phyloP scores from a whole-genome alignment of 2,113 vertebrate species.

The Castor canadensis region DNA sequence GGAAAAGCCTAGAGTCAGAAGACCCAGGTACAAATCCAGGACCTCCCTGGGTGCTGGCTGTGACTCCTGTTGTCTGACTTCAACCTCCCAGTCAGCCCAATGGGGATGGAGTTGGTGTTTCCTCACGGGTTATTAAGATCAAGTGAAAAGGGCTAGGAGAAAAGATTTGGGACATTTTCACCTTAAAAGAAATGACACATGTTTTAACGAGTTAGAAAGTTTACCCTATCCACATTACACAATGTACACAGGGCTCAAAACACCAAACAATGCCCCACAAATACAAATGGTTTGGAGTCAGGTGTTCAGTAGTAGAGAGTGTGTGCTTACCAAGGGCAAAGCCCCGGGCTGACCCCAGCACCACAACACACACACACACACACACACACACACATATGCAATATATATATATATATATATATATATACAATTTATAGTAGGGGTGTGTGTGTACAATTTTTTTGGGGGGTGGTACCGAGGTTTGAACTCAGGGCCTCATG shows the following conservation, averaged over 20 bases:
- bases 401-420: too few species aligned
- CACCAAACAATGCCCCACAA: background rate
- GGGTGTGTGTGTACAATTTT: too few species aligned
- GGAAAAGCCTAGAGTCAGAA: background rate
- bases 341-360: background rate
- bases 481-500: too few species aligned
- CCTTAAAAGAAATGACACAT: background rate
- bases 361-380: too few species aligned
- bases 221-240: background rate
- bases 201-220: background rate
- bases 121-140: background rate
- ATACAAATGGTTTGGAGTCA: background rate
- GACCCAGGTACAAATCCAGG: background rate
- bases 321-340: background rate
- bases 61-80: accelerated
- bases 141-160: background rate
- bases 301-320: background rate
- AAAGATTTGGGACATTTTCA: background rate
- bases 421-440: too few species aligned
- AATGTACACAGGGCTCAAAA: background rate
- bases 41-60: accelerated
- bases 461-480: too few species aligned
- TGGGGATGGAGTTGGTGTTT: background rate
- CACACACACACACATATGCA: too few species aligned
- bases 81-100: background rate